Base-by-base conservation (phyloP, 2,113 vertebrate species). In the Mobula hypostoma region DNA sequence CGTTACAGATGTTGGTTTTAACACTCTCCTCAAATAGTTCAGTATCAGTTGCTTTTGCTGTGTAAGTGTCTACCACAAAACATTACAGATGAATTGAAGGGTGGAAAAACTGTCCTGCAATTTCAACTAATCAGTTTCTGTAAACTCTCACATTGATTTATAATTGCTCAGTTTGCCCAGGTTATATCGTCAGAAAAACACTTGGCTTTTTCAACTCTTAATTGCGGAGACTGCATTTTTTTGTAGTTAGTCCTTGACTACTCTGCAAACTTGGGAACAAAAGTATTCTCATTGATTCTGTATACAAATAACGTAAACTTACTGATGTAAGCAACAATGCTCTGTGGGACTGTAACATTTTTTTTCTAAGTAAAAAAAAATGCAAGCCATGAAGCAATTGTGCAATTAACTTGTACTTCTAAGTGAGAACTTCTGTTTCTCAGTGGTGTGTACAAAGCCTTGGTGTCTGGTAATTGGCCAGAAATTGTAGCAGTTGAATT, bases 1-100 rank as follows among this genome's bases (percentile, higher is more conserved):
- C 90, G 94, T 79, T 66, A 94, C 63, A 0, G 66, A 0, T 94
- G 94, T 95, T 94, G n/a, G 27, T 94, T 94, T 14, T 94, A 58
- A 82, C 93, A 48, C 70, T 94, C 8, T 72, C 19, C 68, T 17
- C n/a, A 74, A 68, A 32, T 40, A 36, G 14, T 58, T 40, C 19
- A 68, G 61, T 68, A 19, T 27, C 21, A 56, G 36, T 80, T 68
- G 5, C 32, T 83, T 36, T 94, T 76, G 40, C 56, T 79, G 7
- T 90, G 63, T 14, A 87, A 14, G 24, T 87, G 83, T 61, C 56
- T 58, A 63, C 56, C 29, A 32, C 14, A 68, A 36, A n/a, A 8
- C 29, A 90, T 63, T 32, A 32, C n/a, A 66, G 5, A 66, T 88
- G 85, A n/a, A 63, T 88, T 61, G 12, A 66, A 32, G n/a, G 14